Percentiles rank a stretch among this genome's conserved stretches.
Evolutionary conservation across 2,888 invertebrate genomes (phyloP).

Genomic region (Drosophila limbata): DNA sequence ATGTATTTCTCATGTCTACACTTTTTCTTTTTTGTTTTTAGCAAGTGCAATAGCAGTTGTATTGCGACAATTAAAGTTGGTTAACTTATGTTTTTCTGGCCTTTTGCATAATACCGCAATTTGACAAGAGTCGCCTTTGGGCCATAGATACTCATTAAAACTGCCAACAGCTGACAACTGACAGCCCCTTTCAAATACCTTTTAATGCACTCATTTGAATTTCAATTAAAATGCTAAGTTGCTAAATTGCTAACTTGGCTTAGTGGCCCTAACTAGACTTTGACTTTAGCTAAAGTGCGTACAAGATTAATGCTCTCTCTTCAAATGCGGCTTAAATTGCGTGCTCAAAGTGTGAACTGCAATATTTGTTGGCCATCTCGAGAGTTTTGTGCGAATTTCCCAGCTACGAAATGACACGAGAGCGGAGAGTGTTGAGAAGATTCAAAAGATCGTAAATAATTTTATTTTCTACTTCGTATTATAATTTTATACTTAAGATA

Average conservation of each 20-base stretch:
- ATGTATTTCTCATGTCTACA: conserved; percentile 28
- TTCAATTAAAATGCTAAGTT: conserved; percentile 57
- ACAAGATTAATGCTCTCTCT: conserved; percentile 40
- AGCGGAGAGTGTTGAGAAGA: neutral
- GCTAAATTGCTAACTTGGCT: conserved; percentile 5
- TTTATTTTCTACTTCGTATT: too few relatives aligned
- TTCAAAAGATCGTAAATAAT: neutral
- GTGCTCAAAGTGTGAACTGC: conserved; percentile 64
- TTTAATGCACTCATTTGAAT: conserved; percentile 44
- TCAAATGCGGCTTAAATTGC: conserved; percentile 46
- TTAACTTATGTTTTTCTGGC: conserved; percentile 25
- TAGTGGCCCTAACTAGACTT: conserved; percentile 1
- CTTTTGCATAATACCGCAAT: conserved; percentile 71
- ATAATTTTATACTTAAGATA: neutral
- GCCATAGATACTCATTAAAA: conserved; percentile 48
- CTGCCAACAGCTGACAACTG: conserved; percentile 20
- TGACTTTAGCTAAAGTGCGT: conserved; percentile 52
- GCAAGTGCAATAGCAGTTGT: conserved; percentile 14
- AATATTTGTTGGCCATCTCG: conserved; percentile 17
- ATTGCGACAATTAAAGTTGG: conserved; percentile 67
- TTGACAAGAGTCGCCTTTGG: conserved; percentile 58
- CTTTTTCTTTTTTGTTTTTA: conserved; percentile 9
- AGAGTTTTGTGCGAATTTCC: conserved; percentile 15
- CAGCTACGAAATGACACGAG: neutral
- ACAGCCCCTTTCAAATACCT: conserved; percentile 51